phyloP scores from a whole-genome alignment of 2,113 vertebrate genomes.

The Platichthys stellatus region DNA sequence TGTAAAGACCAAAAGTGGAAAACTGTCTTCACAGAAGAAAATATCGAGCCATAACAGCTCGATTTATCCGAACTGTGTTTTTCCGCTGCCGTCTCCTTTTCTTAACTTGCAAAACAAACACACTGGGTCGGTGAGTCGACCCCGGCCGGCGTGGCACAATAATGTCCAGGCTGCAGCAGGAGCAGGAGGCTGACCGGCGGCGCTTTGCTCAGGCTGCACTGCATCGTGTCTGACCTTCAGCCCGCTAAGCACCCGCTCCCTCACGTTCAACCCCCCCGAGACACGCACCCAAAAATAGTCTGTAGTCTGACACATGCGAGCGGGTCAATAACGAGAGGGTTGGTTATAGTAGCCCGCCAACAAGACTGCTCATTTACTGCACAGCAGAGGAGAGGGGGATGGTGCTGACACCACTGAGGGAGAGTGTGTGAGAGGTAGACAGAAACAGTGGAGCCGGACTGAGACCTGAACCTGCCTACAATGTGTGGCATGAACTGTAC shows the following conservation, averaged over 20 bases:
- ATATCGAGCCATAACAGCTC: conserved; percentile 23
- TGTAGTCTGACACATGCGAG: conserved; percentile 59
- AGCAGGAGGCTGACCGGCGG: conserved; percentile 47
- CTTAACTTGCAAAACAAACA: conserved; percentile 45
- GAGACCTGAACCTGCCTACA: neutral
- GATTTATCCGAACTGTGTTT: conserved; percentile 24
- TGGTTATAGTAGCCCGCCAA: neutral
- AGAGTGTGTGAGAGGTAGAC: neutral
- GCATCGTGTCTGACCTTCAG: conserved; percentile 77
- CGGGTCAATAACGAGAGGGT: conserved; percentile 25
- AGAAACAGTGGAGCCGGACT: neutral
- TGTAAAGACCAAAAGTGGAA: neutral
- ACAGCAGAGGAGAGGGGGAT: neutral
- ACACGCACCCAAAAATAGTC: conserved; percentile 59
- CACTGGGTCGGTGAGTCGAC: conserved; percentile 29
- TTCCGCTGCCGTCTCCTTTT: conserved; percentile 3
- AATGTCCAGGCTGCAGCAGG: conserved; percentile 56
- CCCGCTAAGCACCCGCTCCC: conserved; percentile 53
- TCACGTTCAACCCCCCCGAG: conserved; percentile 50
- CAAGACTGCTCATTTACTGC: neutral
- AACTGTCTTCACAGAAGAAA: conserved; percentile 22
- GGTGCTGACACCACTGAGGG: neutral
- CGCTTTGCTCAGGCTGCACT: conserved; percentile 53
- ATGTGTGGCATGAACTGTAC: no score
- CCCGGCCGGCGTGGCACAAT: conserved; percentile 46